Percentiles rank a stretch among this genome's conserved stretches.
phyloP scores from a whole-genome alignment of 2,888 invertebrate species.

The Syrista parreyssii region DNA sequence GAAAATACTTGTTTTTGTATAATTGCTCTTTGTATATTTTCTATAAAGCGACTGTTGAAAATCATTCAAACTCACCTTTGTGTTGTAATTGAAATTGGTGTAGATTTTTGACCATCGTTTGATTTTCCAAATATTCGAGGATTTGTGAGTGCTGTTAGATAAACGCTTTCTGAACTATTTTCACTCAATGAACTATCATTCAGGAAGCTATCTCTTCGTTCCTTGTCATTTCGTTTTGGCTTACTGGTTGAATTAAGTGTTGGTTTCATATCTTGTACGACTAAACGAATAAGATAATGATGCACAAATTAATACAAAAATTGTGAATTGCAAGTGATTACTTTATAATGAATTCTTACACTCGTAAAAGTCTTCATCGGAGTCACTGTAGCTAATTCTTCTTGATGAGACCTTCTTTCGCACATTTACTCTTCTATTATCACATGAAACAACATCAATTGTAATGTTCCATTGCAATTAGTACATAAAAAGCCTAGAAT shows the following conservation, averaged over 20 bases:
- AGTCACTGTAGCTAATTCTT: conserved; percentile 23
- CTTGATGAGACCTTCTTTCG: neutral
- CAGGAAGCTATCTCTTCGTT: conserved; percentile 47
- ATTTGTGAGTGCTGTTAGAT: conserved; percentile 57
- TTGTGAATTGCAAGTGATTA: neutral
- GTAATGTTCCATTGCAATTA: neutral
- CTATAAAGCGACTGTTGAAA: neutral
- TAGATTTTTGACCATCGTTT: neutral
- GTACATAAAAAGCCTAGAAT: neutral
- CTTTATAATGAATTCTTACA: neutral
- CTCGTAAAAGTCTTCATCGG: conserved; percentile 24
- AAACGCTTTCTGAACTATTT: conserved; percentile 41
- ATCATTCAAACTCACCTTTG: conserved; percentile 23
- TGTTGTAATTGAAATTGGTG: conserved; percentile 21
- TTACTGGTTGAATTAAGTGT: conserved; percentile 30
- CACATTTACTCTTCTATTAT: neutral
- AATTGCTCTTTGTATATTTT: neutral
- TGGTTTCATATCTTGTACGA: conserved; percentile 20
- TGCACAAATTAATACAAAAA: neutral
- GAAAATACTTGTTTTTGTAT: neutral
- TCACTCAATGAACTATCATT: conserved; percentile 36
- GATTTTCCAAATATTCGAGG: conserved; percentile 25
- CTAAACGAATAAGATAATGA: neutral
- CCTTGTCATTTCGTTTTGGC: conserved; percentile 18
- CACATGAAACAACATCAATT: neutral